Conservation (phyloP, 2,113 vertebrate species). For the Cavia aperea region DNA sequence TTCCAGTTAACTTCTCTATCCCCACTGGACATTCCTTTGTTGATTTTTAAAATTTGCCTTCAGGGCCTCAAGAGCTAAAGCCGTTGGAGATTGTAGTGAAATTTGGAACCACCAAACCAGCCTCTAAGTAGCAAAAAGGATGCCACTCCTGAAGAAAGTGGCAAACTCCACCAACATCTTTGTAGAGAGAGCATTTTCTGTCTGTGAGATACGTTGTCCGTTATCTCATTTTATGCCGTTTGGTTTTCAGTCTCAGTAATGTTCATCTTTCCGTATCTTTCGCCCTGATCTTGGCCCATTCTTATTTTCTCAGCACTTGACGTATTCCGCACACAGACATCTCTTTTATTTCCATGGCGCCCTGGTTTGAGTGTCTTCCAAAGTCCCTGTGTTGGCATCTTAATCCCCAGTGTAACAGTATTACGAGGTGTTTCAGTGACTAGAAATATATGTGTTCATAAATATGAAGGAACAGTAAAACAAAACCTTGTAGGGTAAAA, state of each 20-base stretch:
- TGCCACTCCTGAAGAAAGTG: neutral
- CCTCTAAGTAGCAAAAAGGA: neutral
- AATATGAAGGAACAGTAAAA: neutral
- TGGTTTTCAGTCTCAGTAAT: neutral
- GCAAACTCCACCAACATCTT: neutral
- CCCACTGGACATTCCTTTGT: neutral
- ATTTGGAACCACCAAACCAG: neutral
- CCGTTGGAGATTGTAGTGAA: neutral
- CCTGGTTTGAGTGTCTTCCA: neutral
- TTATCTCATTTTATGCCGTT: neutral
- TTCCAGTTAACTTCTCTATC: neutral
- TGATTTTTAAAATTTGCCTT: neutral
- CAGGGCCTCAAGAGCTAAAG: neutral
- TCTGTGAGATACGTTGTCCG: neutral
- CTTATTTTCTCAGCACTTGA: neutral
- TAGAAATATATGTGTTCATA: neutral
- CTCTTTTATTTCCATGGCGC: neutral
- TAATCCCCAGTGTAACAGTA: neutral
- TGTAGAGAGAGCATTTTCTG: neutral
- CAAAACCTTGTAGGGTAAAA: neutral
- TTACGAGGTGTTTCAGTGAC: neutral
- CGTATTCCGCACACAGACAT: neutral
- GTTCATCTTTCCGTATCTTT: neutral
- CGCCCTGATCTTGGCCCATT: neutral
- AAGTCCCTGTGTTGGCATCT: neutral